Percentiles rank a stretch among this genome's conserved stretches.
Conservation (phyloP, 2,797 vertebrate species). For the Octomys mimax region DNA sequence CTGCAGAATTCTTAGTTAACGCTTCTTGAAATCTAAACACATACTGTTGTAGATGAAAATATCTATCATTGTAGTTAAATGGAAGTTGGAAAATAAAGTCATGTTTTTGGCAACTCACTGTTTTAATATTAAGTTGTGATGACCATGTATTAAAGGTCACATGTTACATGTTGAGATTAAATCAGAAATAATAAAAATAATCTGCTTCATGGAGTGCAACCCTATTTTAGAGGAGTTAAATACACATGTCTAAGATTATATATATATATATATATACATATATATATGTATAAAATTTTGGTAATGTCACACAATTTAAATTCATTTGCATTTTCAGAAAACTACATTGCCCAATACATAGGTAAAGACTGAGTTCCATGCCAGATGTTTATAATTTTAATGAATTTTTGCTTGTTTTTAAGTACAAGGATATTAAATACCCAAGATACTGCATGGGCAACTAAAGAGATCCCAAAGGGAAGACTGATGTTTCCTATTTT, state of each 20-base stretch:
- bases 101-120: not conserved
- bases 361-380: not conserved
- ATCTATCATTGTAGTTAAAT: not conserved
- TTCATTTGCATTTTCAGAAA: slow-evolving; percentile 6
- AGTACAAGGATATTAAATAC: not conserved
- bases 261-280: not conserved
- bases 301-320: not conserved
- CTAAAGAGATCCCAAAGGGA: not conserved
- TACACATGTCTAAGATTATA: not conserved
- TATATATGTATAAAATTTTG: not conserved
- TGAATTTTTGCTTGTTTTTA: not conserved
- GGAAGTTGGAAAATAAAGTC: not conserved
- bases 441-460: not conserved
- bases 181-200: not conserved
- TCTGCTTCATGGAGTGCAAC: not conserved
- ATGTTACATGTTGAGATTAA: not conserved
- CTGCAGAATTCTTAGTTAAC: slow-evolving; percentile 67
- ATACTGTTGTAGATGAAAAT: not conserved
- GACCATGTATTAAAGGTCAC: not conserved
- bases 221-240: not conserved
- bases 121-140: not conserved
- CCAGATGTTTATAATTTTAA: not conserved
- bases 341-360: not conserved
- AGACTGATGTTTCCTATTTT: not conserved
- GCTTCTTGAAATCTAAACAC: slow-evolving; percentile 33